Conservation (phyloP, 2,797 vertebrate species). For the Sciurus vulgaris region DNA sequence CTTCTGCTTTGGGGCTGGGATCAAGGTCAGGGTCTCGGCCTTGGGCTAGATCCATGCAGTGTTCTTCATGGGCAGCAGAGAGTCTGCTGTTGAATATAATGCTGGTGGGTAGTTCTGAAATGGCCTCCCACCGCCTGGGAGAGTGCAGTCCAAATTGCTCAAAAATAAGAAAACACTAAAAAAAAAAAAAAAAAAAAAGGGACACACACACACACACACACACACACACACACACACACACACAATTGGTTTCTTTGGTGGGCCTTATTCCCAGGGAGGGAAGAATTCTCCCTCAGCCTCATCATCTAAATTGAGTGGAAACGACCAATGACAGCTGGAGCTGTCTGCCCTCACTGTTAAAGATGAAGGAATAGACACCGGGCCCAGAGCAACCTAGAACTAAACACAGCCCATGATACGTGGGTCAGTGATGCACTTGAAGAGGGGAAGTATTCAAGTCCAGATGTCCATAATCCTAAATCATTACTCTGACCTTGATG, state of each 20-base stretch:
- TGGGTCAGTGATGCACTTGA: accelerated
- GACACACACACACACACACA: too few species aligned
- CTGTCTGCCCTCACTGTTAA: not conserved
- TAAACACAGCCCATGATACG: not conserved
- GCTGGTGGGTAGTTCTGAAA: not conserved
- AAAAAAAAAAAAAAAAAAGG: not conserved
- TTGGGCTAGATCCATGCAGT: not conserved
- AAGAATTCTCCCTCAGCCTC: not conserved
- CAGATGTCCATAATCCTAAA: not conserved
- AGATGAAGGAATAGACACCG: not conserved
- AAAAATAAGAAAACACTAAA: not conserved
- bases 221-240: too few species aligned
- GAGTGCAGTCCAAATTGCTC: not conserved
- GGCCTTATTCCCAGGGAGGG: not conserved
- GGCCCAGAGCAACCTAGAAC: not conserved
- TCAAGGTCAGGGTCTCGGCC: not conserved
- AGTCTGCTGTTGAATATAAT: not conserved
- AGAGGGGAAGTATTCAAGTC: not conserved
- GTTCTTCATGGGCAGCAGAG: not conserved
- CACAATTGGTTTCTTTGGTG: not conserved
- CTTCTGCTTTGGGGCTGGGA: not conserved
- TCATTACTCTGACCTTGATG: not conserved
- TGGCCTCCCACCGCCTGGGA: not conserved
- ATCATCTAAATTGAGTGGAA: not conserved
- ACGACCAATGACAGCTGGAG: not conserved